These are phyloP conservation scores for Strongylocentrotus purpuratus DNA, from an alignment of 35 echinoderm and acorn worm genomes.

Conservation along the genomic window DNA sequence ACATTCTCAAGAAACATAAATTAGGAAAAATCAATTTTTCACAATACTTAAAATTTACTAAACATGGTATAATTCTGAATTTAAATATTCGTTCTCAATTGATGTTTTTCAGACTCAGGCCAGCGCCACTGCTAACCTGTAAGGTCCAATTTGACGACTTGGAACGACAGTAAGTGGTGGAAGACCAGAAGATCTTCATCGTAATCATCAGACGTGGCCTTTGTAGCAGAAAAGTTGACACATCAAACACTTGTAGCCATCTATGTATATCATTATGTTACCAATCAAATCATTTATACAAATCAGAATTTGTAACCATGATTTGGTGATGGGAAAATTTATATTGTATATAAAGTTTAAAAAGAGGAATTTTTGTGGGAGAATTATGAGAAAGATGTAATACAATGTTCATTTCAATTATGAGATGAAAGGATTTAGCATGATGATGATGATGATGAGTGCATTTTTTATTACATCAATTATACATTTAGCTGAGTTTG, in stretches of 20 bases:
- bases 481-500: background rate
- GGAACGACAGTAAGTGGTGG: background rate
- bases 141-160: background rate
- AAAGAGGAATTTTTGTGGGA: background rate
- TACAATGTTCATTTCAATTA: background rate
- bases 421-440: background rate
- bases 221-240: background rate
- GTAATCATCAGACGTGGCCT: background rate
- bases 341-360: background rate
- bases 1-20: no score
- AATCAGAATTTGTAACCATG: background rate
- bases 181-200: background rate
- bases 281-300: background rate
- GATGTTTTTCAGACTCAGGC: background rate
- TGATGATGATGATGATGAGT: background rate
- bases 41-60: no score
- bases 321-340: background rate
- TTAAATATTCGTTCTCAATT: background rate
- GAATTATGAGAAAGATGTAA: background rate
- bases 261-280: background rate
- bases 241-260: background rate
- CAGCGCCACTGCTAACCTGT: constrained; percentile 6
- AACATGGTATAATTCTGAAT: no score
- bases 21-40: no score
- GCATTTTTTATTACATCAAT: background rate